Conservation (phyloP, 2,888 invertebrate species). For the Monoplex corrugatus region DNA sequence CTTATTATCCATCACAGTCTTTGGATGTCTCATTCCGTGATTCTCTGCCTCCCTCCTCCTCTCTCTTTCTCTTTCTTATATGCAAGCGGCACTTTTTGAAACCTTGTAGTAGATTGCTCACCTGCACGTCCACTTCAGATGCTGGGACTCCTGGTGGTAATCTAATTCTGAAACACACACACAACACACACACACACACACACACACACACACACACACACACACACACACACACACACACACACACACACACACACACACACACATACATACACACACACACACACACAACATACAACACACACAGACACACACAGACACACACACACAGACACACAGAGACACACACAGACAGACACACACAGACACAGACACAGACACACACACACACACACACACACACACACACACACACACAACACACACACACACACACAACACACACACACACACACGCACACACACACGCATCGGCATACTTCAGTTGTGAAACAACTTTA, state of each 20-base stretch:
- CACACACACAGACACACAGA: neutral
- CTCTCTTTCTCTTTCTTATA: too few relatives aligned
- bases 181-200: neutral
- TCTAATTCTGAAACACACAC: neutral
- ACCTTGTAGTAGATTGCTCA: too few relatives aligned
- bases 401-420: neutral
- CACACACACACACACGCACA: neutral
- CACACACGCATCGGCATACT: neutral
- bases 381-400: slow-evolving; percentile 9
- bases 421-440: neutral
- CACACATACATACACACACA: neutral
- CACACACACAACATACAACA: neutral
- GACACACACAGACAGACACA: neutral
- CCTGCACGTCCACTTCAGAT: neutral
- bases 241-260: neutral
- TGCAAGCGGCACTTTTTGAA: too few relatives aligned
- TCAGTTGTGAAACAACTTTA: neutral
- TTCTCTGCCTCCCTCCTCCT: too few relatives aligned
- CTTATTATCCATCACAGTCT: too few relatives aligned
- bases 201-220: neutral
- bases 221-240: neutral
- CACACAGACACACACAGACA: neutral
- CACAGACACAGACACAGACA: neutral
- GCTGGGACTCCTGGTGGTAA: neutral
- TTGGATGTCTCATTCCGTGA: too few relatives aligned